phyloP scores from a whole-genome alignment of 2,113 vertebrate species.

The Microcebus murinus region DNA sequence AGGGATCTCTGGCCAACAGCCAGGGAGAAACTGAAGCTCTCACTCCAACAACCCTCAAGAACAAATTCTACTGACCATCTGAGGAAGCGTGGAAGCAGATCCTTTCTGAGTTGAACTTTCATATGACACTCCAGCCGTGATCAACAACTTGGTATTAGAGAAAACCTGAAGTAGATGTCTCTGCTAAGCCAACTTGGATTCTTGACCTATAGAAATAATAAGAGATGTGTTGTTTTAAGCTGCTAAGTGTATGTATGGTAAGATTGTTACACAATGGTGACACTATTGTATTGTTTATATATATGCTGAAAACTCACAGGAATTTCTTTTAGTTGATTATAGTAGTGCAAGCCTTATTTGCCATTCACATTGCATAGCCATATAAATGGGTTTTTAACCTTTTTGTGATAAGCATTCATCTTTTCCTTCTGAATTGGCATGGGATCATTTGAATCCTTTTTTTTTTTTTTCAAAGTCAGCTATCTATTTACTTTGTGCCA shows the following conservation, averaged over 20 bases:
- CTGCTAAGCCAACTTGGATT: background rate
- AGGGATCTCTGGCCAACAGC: background rate
- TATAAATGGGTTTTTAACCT: background rate
- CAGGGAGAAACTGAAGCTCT: background rate
- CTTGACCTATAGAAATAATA: background rate
- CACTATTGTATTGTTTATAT: background rate
- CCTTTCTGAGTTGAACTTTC: background rate
- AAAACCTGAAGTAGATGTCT: background rate
- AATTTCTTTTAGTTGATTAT: background rate
- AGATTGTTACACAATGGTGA: background rate
- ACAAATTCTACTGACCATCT: background rate
- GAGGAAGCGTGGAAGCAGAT: background rate
- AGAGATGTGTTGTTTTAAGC: background rate
- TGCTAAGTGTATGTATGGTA: background rate
- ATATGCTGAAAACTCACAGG: background rate
- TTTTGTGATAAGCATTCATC: background rate
- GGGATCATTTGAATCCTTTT: background rate
- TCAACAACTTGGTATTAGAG: background rate
- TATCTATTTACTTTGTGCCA: slow-evolving; percentile 49
- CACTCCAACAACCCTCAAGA: background rate
- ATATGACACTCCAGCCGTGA: background rate
- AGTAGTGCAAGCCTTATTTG: background rate
- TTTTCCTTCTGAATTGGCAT: slow-evolving; percentile 23
- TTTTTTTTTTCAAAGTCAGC: background rate
- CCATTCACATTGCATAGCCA: background rate